Evolutionary conservation across 2,797 vertebrate species (phyloP), one percentile per base, ranked within the genome.

Genomic region (Psittacula echo): DNA sequence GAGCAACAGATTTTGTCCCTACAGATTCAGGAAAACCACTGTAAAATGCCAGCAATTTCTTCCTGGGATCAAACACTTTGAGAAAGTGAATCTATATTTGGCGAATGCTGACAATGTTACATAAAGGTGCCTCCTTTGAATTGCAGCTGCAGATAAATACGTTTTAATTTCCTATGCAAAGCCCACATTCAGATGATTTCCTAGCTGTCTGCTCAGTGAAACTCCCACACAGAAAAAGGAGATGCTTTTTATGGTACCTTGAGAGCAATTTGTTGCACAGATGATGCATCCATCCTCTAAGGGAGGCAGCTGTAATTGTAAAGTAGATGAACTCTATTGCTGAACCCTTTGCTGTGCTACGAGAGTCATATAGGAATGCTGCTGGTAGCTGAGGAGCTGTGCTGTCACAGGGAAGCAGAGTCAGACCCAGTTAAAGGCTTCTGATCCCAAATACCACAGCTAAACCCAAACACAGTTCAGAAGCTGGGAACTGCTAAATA

Each of bases 121-220:
- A 26, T 65, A n/a, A 53, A 94, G 89, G 62, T 94, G 34, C 26
- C 74, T 80, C 53, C 41, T 94, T 67, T 95, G 58, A 84, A 84
- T 75, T 90, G 85, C 73, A 94, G 75, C 82, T 94, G 90, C 70
- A 81, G 42, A 86, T 78, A 92, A 81, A 32, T 64, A 67, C 71
- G 26, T 90, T 78, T 45, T 86, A n/a, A 90, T 88, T 94, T 94
- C 87, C 87, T 88, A 26, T 44, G 39, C 47, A 86, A 32, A 88
- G 45, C 45, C 53, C 53, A 66, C 53, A n/a, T 50, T 87, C 67
- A 91, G 51, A 77, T 79, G 0, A 77, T 88, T 94, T 93, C 53
- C 4, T 22, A 77, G 58, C 66, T 84, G 50, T 75, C 76, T 86
- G 66, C 60, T 76, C 50, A 44, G 65, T 72, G 76, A 81, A 94